Evolutionary conservation across 2,113 vertebrate species (phyloP), one percentile per base, ranked within the genome.

Genomic region (Sorex fumeus): DNA sequence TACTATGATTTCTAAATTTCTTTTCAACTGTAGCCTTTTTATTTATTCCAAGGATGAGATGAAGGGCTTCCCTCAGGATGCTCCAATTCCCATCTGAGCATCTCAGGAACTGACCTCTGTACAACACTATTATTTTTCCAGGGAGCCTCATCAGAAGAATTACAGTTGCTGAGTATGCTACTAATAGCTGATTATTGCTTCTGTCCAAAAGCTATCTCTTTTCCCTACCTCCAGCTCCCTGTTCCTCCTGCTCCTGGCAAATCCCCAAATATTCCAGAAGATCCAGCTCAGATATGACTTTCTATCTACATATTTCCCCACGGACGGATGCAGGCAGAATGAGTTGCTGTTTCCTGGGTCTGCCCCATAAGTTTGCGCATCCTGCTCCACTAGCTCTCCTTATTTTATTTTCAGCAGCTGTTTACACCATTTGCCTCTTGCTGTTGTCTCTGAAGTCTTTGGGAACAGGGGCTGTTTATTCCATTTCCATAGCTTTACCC

Each of bases 321-420:
- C 0, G 11, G 92, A 76, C 45, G 47, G 47, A 10, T 50, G 8
- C 27, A 69, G 19, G 75, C 43, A 72, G 78, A 90, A 94, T 43
- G 74, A 88, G 30, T 34, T 43, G 45, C 45, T 28, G 12, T 78
- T 84, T 86, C 79, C 92, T 32, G 15, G 36, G 76, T 67, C 21
- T 0, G 4, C 69, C 5, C 4, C 13, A 13, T 47, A 91, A 40
- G 21, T 82, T 11, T 83, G 23, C 8, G 2, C 23, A 16, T 27
- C 30, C 40, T 50, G n/a, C 18, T 75, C 62, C 13, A 23, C 18
- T 6, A 25, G 1, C 80, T 43, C 78, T n/a, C 64, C 53, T 45
- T 69, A 64, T 80, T 90, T 93, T 88, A 90, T 93, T 95, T 95
- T 77, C 69, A 40, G 86, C 86, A 88, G 75, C 72, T 85, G 32